Evolutionary conservation across 2,797 vertebrate species (phyloP), one percentile per base, ranked within the genome.

Genomic region (Tarsius wallacei): DNA sequence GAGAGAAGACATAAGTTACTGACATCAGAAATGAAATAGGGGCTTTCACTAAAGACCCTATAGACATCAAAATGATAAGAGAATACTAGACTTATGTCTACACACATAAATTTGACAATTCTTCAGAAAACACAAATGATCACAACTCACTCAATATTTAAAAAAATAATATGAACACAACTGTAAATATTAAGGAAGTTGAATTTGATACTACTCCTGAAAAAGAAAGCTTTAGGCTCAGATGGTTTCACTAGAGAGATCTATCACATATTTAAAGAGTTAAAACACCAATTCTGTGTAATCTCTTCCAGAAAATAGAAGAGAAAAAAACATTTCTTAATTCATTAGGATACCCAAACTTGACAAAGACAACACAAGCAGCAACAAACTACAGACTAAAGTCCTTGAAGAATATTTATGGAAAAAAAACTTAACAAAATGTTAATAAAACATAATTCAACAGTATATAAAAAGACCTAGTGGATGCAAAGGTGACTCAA

Each of bases 391-490:
- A 53, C 1, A 22, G 11, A 6, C 15, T 36, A 84, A 77, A 84
- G 66, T 85, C 4, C 1, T 47, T 85, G 49, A 86, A 33, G 14
- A 28, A 42, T 59, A 33, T 11, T 71, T 22, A 22, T 64, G 3
- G 28, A 31, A 73, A 73, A 14, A 31, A 80, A 80, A 13, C 15
- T 87, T 71, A 53, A 7, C 13, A 86, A 73, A 71, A 63, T 61
- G 63, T 42, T 87, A 87, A n/a, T 51, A 93, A 93, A 93, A 81
- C 42, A 63, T 10, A 81, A 70, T 49, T 81, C 22, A 82, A 31
- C 53, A 89, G 15, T n/a, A 81, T 49, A 47, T 17, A 53, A 64
- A 42, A 42, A 42, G 42, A 42, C 42, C 42, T 42, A 19, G 63
- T 51, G 21, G 42, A 36, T 61, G 55, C n/a, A 80, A 93, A 47